phyloP scores from a whole-genome alignment of 2,113 vertebrate genomes.

The Falcunculus frontatus region DNA sequence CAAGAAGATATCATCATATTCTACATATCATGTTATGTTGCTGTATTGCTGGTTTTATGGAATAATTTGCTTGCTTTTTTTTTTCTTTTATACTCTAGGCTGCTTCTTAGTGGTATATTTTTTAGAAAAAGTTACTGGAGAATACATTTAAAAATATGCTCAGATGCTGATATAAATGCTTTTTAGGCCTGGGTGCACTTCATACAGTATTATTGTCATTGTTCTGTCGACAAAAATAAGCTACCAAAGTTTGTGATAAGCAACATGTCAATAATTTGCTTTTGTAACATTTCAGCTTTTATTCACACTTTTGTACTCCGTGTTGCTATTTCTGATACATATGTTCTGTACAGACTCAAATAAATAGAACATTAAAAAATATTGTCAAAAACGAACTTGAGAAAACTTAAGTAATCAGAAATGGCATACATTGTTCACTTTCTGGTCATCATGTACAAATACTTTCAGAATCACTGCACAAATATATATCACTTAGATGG shows the following conservation, averaged over 20 bases:
- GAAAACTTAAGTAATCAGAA: neutral
- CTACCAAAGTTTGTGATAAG: neutral
- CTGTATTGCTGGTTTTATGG: neutral
- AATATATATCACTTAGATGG: neutral
- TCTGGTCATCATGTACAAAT: neutral
- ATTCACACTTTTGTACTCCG: neutral
- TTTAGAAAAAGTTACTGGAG: neutral
- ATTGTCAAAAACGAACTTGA: neutral
- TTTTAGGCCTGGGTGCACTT: neutral
- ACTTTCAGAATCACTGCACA: neutral
- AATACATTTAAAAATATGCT: neutral
- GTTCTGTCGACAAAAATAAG: neutral
- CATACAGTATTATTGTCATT: neutral
- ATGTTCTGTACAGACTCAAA: neutral
- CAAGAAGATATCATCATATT: neutral
- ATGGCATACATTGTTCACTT: neutral
- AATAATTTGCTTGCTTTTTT: fast-evolving
- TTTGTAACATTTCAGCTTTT: neutral
- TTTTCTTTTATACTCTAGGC: neutral
- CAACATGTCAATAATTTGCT: neutral
- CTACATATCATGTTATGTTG: neutral
- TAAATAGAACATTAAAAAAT: neutral
- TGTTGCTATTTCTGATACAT: neutral
- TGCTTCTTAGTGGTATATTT: neutral
- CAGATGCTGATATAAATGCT: neutral